phyloP scores from a whole-genome alignment of 2,113 vertebrate genomes.

The Alexandromys fortis region DNA sequence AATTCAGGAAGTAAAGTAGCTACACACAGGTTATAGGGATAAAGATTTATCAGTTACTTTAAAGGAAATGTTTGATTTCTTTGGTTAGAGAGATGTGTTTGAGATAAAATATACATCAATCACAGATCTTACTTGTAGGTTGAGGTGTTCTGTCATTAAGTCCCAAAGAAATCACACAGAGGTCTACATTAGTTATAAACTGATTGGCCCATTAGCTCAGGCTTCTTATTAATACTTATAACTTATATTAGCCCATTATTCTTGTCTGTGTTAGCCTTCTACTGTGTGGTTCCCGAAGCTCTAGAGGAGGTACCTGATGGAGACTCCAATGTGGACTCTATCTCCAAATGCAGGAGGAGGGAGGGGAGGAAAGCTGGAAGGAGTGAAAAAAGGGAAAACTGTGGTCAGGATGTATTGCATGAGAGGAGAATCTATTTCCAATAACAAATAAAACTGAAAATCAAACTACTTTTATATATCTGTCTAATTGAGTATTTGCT shows the following conservation, averaged over 20 bases:
- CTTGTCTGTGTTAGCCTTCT: no score
- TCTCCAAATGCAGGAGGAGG: not conserved
- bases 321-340: not conserved
- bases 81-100: not conserved
- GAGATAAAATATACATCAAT: not conserved
- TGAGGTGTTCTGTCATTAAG: no score
- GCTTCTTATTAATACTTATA: no score
- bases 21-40: fast-evolving
- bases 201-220: no score
- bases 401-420: not conserved
- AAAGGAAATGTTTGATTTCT: not conserved
- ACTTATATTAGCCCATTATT: no score
- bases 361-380: no score
- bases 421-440: not conserved
- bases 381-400: not conserved
- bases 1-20: not conserved
- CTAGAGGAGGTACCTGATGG: no score
- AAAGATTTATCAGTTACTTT: not conserved
- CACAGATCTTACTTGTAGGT: no score
- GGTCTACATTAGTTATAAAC: no score
- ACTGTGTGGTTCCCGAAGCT: not conserved
- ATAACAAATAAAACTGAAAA: not conserved
- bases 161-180: no score
- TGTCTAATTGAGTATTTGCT: not conserved
- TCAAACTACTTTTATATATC: not conserved